Conservation (phyloP, 2,888 invertebrate genomes). For the Agrypnus murinus region DNA sequence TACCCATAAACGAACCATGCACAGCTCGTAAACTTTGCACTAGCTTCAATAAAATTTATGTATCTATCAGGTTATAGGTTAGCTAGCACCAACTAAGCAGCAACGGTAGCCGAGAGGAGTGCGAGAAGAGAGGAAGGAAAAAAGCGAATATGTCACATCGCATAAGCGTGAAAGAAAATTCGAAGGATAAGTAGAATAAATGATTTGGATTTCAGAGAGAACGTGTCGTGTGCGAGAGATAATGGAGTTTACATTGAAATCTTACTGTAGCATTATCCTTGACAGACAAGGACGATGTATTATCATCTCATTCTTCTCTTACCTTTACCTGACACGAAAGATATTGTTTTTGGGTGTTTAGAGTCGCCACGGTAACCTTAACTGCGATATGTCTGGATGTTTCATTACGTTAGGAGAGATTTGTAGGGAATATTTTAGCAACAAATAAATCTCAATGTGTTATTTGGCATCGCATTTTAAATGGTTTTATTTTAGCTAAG, state of each 20-base stretch:
- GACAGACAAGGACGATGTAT: conserved; percentile 37
- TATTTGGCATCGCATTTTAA: too few species aligned
- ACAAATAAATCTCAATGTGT: too few species aligned
- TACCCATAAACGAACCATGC: conserved; percentile 26
- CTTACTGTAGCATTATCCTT: conserved; percentile 43
- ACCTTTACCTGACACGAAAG: conserved; percentile 24
- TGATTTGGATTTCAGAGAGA: conserved; percentile 50
- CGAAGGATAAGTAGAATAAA: conserved; percentile 50
- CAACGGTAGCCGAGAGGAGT: neutral
- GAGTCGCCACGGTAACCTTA: conserved; percentile 16
- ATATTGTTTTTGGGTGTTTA: neutral
- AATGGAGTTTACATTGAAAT: conserved; percentile 50
- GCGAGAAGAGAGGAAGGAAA: neutral
- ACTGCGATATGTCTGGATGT: conserved; percentile 6
- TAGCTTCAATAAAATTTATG: conserved; percentile 45
- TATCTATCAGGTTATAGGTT: conserved; percentile 32
- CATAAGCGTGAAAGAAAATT: conserved; percentile 45
- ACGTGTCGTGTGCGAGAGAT: conserved; percentile 44
- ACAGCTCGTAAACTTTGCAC: conserved; percentile 26
- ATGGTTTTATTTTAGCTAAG: too few species aligned
- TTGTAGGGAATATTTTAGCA: neutral
- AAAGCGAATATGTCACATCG: conserved; percentile 41
- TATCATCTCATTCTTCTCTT: conserved; percentile 5
- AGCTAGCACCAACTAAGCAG: too few species aligned
- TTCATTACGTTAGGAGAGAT: conserved; percentile 21